Percentiles rank a stretch among this genome's conserved stretches.
phyloP scores from a whole-genome alignment of 2,888 invertebrate species.

The Trissolcus brochymenae region DNA sequence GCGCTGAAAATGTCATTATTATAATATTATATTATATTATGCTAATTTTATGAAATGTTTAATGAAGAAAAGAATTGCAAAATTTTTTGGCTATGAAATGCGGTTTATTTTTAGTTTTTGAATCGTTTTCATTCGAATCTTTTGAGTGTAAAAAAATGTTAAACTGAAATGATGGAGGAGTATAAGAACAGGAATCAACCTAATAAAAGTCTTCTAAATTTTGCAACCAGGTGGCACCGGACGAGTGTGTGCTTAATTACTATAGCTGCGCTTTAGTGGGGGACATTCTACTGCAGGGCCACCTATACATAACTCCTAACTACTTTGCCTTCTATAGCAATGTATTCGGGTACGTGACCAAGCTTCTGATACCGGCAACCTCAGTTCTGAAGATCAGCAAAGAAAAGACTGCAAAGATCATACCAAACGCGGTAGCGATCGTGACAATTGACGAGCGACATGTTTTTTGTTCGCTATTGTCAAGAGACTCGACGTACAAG shows the following conservation, averaged over 20 bases:
- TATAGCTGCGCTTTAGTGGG: conserved; percentile 95
- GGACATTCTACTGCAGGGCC: conserved; percentile 94
- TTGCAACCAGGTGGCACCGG: conserved; percentile 81
- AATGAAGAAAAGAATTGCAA: not conserved
- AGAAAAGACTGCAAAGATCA: conserved; percentile 94
- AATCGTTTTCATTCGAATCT: not conserved
- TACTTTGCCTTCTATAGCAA: conserved; percentile 98
- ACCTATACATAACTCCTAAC: conserved; percentile 94
- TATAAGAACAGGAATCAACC: conserved; percentile 63
- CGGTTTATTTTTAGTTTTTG: not conserved
- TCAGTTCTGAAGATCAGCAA: conserved; percentile 92
- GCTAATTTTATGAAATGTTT: not conserved
- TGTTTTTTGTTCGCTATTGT: conserved; percentile 93
- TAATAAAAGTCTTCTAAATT: conserved; percentile 68
- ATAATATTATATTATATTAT: too few species aligned
- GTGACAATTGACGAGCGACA: conserved; percentile 89
- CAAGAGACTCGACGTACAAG: conserved; percentile 91
- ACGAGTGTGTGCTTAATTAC: conserved; percentile 92
- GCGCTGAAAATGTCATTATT: not conserved
- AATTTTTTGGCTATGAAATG: too few species aligned
- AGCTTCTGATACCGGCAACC: conserved; percentile 91
- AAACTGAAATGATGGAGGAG: not conserved
- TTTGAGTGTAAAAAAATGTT: not conserved
- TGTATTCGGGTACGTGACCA: conserved; percentile 95
- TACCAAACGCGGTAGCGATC: conserved; percentile 95